phyloP scores from a whole-genome alignment of 2,888 invertebrate genomes.

The Altica lythri region DNA sequence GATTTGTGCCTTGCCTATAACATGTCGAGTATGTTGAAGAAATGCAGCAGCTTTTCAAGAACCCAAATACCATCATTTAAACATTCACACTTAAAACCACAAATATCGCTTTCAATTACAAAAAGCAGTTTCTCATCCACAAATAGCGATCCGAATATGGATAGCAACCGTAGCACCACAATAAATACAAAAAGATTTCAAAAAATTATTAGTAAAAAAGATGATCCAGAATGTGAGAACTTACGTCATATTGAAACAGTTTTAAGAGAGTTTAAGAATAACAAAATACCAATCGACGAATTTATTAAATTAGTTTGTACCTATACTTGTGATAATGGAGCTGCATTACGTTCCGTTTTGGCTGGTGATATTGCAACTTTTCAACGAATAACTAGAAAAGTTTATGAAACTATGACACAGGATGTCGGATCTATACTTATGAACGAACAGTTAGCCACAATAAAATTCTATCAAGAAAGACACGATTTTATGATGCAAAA shows the following conservation, averaged over 20 bases:
- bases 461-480: constrained; percentile 48
- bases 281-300: constrained; percentile 49
- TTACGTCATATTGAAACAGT: constrained; percentile 46
- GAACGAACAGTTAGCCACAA: constrained; percentile 53
- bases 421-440: constrained; percentile 55
- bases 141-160: no score
- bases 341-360: constrained; percentile 46
- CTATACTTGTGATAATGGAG: constrained; percentile 53
- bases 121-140: no score
- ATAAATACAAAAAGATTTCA: constrained; percentile 30
- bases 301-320: constrained; percentile 51
- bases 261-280: constrained; percentile 39
- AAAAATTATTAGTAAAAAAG: constrained; percentile 47
- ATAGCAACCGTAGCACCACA: neutral
- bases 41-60: constrained; percentile 1
- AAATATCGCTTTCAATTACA: neutral
- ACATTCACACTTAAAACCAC: constrained; percentile 2
- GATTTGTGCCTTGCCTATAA: constrained; percentile 37
- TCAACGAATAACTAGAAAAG: constrained; percentile 49
- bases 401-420: constrained; percentile 56
- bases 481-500: constrained; percentile 45
- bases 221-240: constrained; percentile 52
- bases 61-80: constrained; percentile 1
- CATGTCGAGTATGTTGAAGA: constrained; percentile 1
- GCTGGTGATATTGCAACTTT: constrained; percentile 51